phyloP scores from a whole-genome alignment of 2,113 vertebrate genomes.

The Triplophysa tibetana region DNA sequence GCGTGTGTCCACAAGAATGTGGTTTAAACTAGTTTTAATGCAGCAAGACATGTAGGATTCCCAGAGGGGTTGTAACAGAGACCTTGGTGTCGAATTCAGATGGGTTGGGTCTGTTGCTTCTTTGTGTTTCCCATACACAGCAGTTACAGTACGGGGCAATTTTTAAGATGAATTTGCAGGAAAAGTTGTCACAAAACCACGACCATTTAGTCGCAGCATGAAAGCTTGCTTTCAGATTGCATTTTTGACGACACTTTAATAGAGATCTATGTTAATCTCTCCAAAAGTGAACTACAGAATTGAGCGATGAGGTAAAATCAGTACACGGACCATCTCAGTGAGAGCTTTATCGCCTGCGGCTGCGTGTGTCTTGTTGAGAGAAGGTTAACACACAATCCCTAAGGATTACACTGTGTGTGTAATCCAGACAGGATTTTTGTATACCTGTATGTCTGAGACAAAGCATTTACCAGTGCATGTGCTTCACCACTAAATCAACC shows the following conservation, averaged over 20 bases:
- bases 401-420: conserved; percentile 22
- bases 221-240: neutral
- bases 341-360: neutral
- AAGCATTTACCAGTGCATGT: neutral
- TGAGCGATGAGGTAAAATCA: neutral
- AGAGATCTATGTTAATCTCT: neutral
- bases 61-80: no score
- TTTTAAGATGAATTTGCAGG: no score
- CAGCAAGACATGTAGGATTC: no score
- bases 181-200: no score
- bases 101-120: no score
- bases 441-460: conserved; percentile 28
- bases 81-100: no score
- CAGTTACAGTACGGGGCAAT: no score
- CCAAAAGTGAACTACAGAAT: no score
- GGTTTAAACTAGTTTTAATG: no score
- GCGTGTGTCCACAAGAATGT: neutral
- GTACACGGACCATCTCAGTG: neutral
- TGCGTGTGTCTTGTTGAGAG: conserved; percentile 8
- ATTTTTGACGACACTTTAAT: neutral
- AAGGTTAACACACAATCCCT: conserved; percentile 12
- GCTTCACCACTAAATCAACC: neutral
- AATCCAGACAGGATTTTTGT: conserved; percentile 17
- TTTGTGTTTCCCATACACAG: no score
- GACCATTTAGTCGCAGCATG: neutral